Base-by-base conservation (phyloP, 2,113 vertebrate genomes). In the Clarias batrachus region DNA sequence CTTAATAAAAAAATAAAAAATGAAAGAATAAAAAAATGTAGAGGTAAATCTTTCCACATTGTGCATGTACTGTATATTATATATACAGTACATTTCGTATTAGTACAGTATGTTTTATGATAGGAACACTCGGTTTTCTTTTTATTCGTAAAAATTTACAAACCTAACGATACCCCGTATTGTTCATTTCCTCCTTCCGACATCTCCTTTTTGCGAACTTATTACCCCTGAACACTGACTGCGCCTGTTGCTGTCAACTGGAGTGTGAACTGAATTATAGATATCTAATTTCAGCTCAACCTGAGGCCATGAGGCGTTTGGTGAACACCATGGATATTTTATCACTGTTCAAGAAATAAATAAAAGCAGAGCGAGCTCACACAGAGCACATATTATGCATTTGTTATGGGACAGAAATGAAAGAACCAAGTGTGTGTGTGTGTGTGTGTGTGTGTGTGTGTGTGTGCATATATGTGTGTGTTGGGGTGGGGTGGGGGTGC, bases 251-350 rank as follows among this genome's bases (percentile, higher is more conserved):
- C 90, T 93, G 90, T 93, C 94, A 87, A 92, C 85, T 91, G 89
- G 92, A 92, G 92, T 93, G 91, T 94, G 93, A 93, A 93, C 94
- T 95, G 92, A 96, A 96, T 95, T 94, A 96, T 95, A 95, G 93
- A 95, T 95, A 93, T 95, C 92, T 95, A 94, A 95, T 96, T 95
- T 95, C 91, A 93, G 93, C 92, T 93, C 88, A 91, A 94, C 93
- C 95, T 87, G 91, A 86, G 93, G 94, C 93, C 91, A 93, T 85
- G 87, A 90, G 91, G 93, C 92, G 90, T 93, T 91, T 90, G 91
- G 92, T 93, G 93, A 94, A 93, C 92, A 93, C 90, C 92, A 93
- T 94, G 91, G 94, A 94, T 95, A 94, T 95, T 94, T 94, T 93
- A 93, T 93, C 93, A 93, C 90, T 41, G 79, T 83, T 74, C 60